Percentiles rank a stretch among this genome's conserved stretches.
Evolutionary conservation across 2,113 vertebrate species (phyloP).

Genomic region (Hymenochirus boettgeri): DNA sequence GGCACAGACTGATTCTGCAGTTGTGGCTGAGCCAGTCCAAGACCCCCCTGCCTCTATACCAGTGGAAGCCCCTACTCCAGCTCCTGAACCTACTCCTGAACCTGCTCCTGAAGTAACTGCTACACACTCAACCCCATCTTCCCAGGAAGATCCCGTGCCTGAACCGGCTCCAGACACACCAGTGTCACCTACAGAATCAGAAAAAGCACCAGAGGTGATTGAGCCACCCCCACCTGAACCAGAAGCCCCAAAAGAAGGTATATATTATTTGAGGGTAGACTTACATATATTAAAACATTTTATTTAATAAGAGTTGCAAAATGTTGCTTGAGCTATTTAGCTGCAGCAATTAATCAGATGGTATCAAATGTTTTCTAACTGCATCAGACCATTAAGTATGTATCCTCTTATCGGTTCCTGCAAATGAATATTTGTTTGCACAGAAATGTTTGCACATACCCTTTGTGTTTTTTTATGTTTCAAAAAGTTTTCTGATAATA

Average conservation of each 20-base stretch:
- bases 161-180: neutral
- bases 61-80: neutral
- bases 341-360: no score
- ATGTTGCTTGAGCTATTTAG: no score
- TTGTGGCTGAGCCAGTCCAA: neutral
- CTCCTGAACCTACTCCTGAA: neutral
- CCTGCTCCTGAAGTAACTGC: neutral
- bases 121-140: neutral
- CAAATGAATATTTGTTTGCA: no score
- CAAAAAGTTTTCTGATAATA: no score
- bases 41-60: neutral
- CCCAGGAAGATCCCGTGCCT: neutral
- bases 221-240: neutral
- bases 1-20: neutral
- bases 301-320: no score
- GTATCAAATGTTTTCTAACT: no score
- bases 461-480: no score
- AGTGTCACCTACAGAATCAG: neutral
- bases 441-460: no score
- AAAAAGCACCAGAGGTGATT: neutral
- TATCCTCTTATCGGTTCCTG: no score
- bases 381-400: no score
- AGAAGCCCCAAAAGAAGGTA: slow-evolving; percentile 17
- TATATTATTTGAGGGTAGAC: neutral
- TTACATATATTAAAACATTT: no score